Base-by-base conservation (phyloP, 2,888 invertebrate species). In the Aquatica leii region DNA sequence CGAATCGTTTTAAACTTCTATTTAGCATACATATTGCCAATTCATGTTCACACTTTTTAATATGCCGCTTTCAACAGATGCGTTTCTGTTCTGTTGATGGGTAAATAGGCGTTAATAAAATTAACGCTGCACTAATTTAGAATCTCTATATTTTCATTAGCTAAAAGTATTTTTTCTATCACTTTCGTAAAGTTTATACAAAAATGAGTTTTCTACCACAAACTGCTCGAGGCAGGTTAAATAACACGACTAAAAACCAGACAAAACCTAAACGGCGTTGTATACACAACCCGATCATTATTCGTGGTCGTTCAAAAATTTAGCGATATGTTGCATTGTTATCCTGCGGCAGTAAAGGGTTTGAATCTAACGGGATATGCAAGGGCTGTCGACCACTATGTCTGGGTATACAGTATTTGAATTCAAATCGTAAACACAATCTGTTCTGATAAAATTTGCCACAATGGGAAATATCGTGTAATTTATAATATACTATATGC, bases 21-120 rank as follows among this genome's bases (percentile, higher is more conserved):
- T 79, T 80, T 80, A 78, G 80, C 80, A 80, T 80, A 80, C 79
- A 79, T 80, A 80, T 80, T 80, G 78, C 78, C 78, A 72, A 79
- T 77, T 76, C 75, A 72, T 78, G 77, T 77, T 75, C 75, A 60
- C 72, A 74, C 73, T 76, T 77, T 78, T 77, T 78, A 76, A 77
- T 78, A 76, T 74, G 72, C 70, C 69, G 72, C 71, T 67, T 68
- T 65, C 69, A 68, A 68, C 61, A 54, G 58, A 58, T 61, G 53
- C 57, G 49, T 35, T 49, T 52, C 35, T 59, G 17, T 15, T 24
- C 11, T 31, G 51, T 34, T 58, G 58, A 58, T 58, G 40, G 56
- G 41, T 46, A 56, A 55, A 59, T 56, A 50, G 50, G 43, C 55
- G 51, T 59, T 59, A 59, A 43, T 43, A 46, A 51, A 59, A 51